Percentiles rank a stretch among this genome's conserved stretches.
These are phyloP conservation scores for Drosophila micromelanica DNA, from an alignment of 1,140 invertebrate species.

Conservation along the genomic window DNA sequence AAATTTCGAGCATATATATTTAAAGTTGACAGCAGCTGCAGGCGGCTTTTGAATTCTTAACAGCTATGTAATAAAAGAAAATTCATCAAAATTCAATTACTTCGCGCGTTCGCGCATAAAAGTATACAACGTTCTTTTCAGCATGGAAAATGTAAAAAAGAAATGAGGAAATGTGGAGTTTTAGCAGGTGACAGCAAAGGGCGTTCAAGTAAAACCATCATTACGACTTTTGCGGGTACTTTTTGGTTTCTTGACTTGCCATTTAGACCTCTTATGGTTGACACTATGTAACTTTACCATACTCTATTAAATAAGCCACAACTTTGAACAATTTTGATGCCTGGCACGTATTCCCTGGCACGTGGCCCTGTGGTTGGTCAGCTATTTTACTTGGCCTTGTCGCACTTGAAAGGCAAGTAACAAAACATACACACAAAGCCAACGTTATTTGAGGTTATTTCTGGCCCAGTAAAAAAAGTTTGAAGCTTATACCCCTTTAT, in stretches of 20 bases:
- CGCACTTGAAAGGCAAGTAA: conserved; percentile 38
- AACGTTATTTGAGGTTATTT: conserved; percentile 5
- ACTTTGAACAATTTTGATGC: conserved; percentile 31
- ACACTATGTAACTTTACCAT: conserved; percentile 17
- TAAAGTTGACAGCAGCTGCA: conserved; percentile 14
- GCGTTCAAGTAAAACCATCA: conserved; percentile 10
- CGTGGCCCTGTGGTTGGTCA: conserved; percentile 52
- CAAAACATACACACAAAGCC: conserved; percentile 15
- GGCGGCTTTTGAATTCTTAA: conserved; percentile 65
- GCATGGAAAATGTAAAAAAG: conserved; percentile 9
- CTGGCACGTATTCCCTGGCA: conserved; percentile 36
- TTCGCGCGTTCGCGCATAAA: conserved; percentile 32
- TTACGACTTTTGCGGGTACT: conserved; percentile 36
- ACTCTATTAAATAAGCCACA: conserved; percentile 24
- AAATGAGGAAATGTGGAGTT: conserved; percentile 11
- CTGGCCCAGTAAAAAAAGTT: conserved; percentile 17
- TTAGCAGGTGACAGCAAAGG: conserved; percentile 9
- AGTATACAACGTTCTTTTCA: conserved; percentile 43
- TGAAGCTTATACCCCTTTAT: not conserved
- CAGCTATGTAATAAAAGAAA: conserved; percentile 58
- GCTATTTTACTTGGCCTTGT: conserved; percentile 20
- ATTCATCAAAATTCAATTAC: conserved; percentile 78
- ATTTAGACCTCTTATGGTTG: conserved; percentile 26
- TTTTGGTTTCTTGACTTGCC: conserved; percentile 20
- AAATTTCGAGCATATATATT: conserved; percentile 60